These are phyloP conservation scores for Erythrocebus patas DNA, from an alignment of 2,113 vertebrate species.

Conservation along the genomic window DNA sequence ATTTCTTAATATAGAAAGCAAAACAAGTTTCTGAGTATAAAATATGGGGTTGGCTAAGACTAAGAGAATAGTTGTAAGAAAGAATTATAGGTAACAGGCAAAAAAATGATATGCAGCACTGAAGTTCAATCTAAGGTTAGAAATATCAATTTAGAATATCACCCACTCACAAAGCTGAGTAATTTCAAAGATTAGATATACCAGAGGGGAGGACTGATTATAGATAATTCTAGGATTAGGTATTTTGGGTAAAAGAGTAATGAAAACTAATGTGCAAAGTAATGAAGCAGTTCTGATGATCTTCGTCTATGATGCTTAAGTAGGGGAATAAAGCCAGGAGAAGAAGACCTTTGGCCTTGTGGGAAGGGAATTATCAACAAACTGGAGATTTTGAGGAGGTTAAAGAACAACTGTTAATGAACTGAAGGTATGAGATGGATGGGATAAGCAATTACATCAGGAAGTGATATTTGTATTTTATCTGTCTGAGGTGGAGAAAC, in stretches of 20 bases:
- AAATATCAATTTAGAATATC: constrained; percentile 8
- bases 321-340: not conserved
- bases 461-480: not conserved
- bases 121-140: not conserved
- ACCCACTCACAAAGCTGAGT: not conserved
- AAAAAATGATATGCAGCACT: not conserved
- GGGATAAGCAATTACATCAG: not conserved
- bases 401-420: not conserved
- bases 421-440: not conserved
- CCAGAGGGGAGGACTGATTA: not conserved
- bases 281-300: not conserved
- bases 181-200: not conserved
- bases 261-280: not conserved
- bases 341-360: not conserved
- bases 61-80: not conserved
- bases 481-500: not conserved
- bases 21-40: not conserved
- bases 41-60: not conserved
- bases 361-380: not conserved
- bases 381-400: not conserved
- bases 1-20: not conserved
- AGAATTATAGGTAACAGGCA: not conserved
- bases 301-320: not conserved
- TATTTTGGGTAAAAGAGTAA: not conserved
- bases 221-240: not conserved